Base-by-base conservation (phyloP, 2,888 invertebrate genomes). In the Carabus problematicus region DNA sequence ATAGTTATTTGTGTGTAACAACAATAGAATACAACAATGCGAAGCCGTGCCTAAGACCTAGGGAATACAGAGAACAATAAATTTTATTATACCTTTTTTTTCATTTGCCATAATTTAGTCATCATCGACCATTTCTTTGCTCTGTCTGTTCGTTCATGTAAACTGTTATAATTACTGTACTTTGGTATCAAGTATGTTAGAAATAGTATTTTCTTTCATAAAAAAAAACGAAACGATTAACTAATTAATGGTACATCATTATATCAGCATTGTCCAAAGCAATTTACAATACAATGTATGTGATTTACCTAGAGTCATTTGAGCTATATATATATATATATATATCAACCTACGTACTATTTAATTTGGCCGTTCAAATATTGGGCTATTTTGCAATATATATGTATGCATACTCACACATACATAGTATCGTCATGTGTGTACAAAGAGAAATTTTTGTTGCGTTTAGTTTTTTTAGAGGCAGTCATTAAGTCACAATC, bases 21-120 rank as follows among this genome's bases (percentile, higher is more conserved):
- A 80, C 77, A 79, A 79, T 78, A 81, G 80, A 79, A 75, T 75
- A 77, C 79, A 80, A 80, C 80, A 79, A 80, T 80, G 80, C 80
- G 79, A 80, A 80, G 78, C 78, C 78, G 78, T 78, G 49, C 64
- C 66, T 72, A 70, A 49, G 43, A 54, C 42, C 61, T 64, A 70
- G 52, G 55, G 56, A 55, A 12, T 69, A 69, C 69, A 62, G 62
- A 62, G 69, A 69, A 69, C 69, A 69, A 68, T 68, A 68, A 59
- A 29, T 29, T 29, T 2, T 47, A n/a, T 61, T 61, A 18, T 59
- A 59, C 29, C 8, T 61, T 54, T 40, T 66, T 66, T 66, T 40
- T 66, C 47, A 12, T 66, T 64, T 63, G 45, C 49, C 59, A 66
- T 66, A 66, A 66, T 66, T 58, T 58, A 66, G 29, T 66, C 59